Conservation (phyloP, 1,140 invertebrate genomes). For the Heliconius congener region DNA sequence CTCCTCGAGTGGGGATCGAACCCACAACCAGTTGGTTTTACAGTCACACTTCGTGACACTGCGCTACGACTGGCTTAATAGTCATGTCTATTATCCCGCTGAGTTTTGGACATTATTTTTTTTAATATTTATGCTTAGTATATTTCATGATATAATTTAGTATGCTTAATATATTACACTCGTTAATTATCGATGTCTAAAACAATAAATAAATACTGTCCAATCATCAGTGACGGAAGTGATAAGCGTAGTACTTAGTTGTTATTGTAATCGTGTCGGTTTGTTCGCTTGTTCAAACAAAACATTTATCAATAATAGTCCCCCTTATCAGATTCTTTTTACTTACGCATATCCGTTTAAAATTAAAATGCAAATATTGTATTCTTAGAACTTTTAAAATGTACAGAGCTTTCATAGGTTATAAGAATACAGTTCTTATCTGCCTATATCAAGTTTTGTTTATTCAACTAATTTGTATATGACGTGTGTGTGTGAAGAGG, state of each 20-base stretch:
- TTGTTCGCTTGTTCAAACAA: conserved; percentile 15
- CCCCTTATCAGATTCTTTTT: conserved; percentile 14
- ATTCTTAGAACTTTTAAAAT: background rate
- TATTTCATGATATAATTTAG: background rate
- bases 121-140: background rate
- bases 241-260: conserved; percentile 13
- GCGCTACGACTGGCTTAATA: no score
- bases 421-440: no score
- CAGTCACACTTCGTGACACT: no score
- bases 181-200: background rate
- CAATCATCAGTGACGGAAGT: conserved; percentile 15
- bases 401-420: no score
- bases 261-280: conserved; percentile 10
- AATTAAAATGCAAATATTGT: background rate
- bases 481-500: no score
- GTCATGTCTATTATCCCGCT: no score
- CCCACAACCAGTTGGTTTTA: no score
- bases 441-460: no score
- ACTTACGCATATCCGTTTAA: background rate
- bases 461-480: no score
- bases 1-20: no score
- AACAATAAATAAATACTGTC: conserved; percentile 20
- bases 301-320: conserved; percentile 12
- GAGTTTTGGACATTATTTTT: background rate
- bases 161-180: background rate